Conservation (phyloP, 2,888 invertebrate species). For the Plagodis pulveraria region DNA sequence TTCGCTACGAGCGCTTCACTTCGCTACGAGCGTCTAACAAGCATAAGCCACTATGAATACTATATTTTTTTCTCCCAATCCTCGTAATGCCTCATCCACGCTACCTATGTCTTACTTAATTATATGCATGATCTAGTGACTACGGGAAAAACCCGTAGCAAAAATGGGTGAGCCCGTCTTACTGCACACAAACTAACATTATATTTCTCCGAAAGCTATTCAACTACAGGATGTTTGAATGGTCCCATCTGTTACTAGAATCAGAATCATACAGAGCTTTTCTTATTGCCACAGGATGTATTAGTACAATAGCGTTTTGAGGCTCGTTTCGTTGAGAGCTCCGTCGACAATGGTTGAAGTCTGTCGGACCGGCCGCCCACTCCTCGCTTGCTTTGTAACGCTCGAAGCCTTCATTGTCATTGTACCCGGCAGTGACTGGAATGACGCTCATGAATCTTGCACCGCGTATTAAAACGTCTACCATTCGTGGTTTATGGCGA, state of each 20-base stretch:
- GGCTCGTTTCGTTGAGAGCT: conserved; percentile 3
- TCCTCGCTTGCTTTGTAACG: background rate
- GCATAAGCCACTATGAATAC: too few species aligned
- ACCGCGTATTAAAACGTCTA: conserved; percentile 37
- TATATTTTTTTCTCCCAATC: background rate
- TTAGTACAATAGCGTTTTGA: background rate
- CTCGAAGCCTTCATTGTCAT: conserved; percentile 31
- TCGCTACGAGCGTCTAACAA: too few species aligned
- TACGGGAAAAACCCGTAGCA: conserved; percentile 14
- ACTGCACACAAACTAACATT: conserved; percentile 5
- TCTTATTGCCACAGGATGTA: conserved; percentile 12
- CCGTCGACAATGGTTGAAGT: conserved; percentile 28
- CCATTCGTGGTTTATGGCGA: conserved; percentile 19
- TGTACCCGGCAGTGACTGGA: conserved; percentile 15
- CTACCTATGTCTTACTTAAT: conserved; percentile 1
- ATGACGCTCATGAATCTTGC: conserved; percentile 40
- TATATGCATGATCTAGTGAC: background rate
- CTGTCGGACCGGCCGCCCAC: conserved; percentile 24
- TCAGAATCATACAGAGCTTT: conserved; percentile 21
- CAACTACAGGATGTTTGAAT: conserved; percentile 21
- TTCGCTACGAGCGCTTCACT: too few species aligned
- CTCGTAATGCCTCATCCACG: too few species aligned
- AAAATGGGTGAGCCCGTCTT: conserved; percentile 10
- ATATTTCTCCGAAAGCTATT: conserved; percentile 18
- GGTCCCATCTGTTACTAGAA: conserved; percentile 19